phyloP scores from a whole-genome alignment of 2,797 vertebrate species.

The Phaenicophaeus curvirostris region DNA sequence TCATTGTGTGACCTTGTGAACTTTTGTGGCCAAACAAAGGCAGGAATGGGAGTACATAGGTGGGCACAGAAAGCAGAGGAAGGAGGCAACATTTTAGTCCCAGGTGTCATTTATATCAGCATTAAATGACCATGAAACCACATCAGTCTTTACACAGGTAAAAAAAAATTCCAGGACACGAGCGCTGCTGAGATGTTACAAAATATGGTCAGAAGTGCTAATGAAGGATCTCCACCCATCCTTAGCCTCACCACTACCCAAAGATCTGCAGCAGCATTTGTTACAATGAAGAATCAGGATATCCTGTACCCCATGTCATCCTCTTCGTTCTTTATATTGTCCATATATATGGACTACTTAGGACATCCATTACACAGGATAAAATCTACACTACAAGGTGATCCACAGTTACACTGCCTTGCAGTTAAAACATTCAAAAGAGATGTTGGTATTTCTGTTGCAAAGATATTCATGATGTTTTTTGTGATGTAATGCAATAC shows the following conservation, averaged over 20 bases:
- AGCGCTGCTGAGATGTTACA: not conserved
- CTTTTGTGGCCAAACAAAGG: not conserved
- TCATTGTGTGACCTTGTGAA: not conserved
- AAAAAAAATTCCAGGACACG: not conserved
- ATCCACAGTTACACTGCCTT: not conserved
- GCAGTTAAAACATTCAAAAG: not conserved
- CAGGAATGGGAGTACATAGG: not conserved
- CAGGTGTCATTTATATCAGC: not conserved
- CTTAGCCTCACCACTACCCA: not conserved
- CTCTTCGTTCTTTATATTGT: not conserved
- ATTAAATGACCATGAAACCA: not conserved
- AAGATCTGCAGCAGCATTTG: not conserved
- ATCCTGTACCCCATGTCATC: not conserved
- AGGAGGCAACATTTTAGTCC: not conserved
- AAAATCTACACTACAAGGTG: not conserved
- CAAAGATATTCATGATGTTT: not conserved
- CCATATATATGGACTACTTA: not conserved
- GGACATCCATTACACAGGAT: not conserved
- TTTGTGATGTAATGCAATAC: not conserved
- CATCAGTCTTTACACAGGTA: not conserved
- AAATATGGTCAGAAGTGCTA: not conserved
- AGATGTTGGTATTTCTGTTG: not conserved
- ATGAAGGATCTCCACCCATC: not conserved
- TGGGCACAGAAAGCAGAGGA: not conserved
- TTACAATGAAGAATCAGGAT: not conserved